phyloP scores from a whole-genome alignment of 2,113 vertebrate species.

The Parotia lawesii region DNA sequence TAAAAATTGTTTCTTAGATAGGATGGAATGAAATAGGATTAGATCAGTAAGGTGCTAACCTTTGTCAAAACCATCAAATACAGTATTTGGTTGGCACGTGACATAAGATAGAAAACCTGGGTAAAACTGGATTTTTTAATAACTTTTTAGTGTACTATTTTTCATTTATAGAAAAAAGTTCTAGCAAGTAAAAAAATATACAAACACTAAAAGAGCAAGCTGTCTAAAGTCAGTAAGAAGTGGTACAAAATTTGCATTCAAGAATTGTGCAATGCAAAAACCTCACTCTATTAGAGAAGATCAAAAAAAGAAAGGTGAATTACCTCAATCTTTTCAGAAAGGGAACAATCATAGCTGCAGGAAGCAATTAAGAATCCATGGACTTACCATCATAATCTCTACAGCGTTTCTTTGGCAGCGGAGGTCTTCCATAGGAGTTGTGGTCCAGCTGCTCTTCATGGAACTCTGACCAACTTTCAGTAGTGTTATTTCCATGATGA shows the following conservation, averaged over 20 bases:
- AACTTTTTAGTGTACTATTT: neutral
- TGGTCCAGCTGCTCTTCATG: conserved; percentile 87
- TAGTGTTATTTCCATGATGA: conserved; percentile 91
- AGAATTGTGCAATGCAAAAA: neutral
- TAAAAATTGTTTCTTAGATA: neutral
- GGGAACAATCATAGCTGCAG: neutral
- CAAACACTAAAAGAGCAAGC: neutral
- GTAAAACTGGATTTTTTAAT: neutral
- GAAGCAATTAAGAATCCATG: neutral
- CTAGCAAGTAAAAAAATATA: neutral
- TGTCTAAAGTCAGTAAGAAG: neutral
- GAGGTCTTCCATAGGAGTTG: conserved; percentile 82
- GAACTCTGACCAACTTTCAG: conserved; percentile 94
- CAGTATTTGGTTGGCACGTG: neutral
- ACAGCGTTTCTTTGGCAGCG: conserved; percentile 90
- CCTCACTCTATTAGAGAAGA: neutral
- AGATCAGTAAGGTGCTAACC: neutral
- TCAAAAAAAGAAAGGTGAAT: neutral
- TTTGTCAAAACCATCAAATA: neutral
- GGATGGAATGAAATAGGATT: neutral
- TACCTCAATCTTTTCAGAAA: neutral
- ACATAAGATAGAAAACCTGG: neutral
- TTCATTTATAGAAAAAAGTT: neutral
- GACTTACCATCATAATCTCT: conserved; percentile 93
- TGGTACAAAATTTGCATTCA: neutral